Base-by-base conservation (phyloP, 2,888 invertebrate genomes). In the Idaea straminata region DNA sequence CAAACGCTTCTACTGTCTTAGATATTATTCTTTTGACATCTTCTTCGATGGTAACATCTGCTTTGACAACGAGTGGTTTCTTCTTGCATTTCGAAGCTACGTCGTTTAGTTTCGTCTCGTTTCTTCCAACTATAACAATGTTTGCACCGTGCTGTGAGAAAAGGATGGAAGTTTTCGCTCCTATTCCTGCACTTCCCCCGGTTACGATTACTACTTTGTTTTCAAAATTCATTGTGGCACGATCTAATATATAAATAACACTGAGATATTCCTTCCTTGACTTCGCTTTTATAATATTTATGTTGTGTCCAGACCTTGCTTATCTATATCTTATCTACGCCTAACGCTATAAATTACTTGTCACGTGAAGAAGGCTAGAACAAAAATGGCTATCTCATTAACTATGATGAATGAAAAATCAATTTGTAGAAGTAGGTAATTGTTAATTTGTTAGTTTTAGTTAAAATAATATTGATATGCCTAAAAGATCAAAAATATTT, bases 131-230 rank as follows among this genome's bases (percentile, higher is more conserved):
- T 79, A 93, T 94, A 35, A 94, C 91, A 5, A 96, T 82, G 15
- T 84, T 85, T 0, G 95, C 95, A 13, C 95, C 95, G 62, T 94
- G 85, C 76, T 93, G 91, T 1, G 95, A 93, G 76, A 96, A 95
- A 66, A 94, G 91, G 1, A 94, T 74, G 0, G 95, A 95, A 0
- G 95, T 93, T n/a, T 94, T 94, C 0, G 94, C 94, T 4, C 96
- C 96, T 67, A 96, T 96, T 0, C 96, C 96, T 3, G 95, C 95
- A 77, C 95, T 95, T 0, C 95, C 95, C 34, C 96, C 96, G 0
- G 94, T 94, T 61, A 94, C 86, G 13, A 94, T 76, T 0, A 93
- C 87, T 0, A 94, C 93, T 87, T 94, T 94, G 15, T 91, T 88
- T 36, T 80, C 38, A 57, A 80, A 72, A 69, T 69, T 73, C 76